These are phyloP conservation scores for Hydrotaea diabolus DNA, from an alignment of 2,888 invertebrate species.

Conservation along the genomic window DNA sequence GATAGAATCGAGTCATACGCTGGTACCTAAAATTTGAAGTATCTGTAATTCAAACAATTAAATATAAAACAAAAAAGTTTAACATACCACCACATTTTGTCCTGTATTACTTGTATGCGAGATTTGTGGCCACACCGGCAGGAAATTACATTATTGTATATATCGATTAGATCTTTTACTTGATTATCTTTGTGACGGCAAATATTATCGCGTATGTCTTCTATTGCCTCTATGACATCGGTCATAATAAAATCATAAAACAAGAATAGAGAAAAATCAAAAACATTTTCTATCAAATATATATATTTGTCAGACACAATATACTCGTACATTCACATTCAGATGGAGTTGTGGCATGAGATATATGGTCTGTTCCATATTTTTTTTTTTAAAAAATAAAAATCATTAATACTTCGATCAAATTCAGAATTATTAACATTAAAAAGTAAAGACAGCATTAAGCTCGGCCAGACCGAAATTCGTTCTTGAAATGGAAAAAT, in stretches of 20 bases:
- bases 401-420: too few species aligned
- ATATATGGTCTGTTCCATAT: too few species aligned
- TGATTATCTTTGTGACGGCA: constrained; percentile 65
- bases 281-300: constrained; percentile 1
- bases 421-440: too few species aligned
- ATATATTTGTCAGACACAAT: background rate
- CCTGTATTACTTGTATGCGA: constrained; percentile 52
- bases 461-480: too few species aligned
- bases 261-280: constrained; percentile 20
- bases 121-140: constrained; percentile 71
- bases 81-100: constrained; percentile 56
- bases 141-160: constrained; percentile 63
- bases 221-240: constrained; percentile 65
- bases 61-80: background rate
- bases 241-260: constrained; percentile 67
- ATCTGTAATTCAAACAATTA: background rate
- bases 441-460: too few species aligned
- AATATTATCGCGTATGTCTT: constrained; percentile 69
- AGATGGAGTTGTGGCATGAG: background rate
- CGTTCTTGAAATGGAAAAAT: too few species aligned
- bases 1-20: constrained; percentile 57
- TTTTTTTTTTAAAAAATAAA: too few species aligned
- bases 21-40: constrained; percentile 60
- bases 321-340: background rate
- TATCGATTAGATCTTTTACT: constrained; percentile 61